Base-by-base conservation (phyloP, 2,797 vertebrate genomes). In the Manis javanica region DNA sequence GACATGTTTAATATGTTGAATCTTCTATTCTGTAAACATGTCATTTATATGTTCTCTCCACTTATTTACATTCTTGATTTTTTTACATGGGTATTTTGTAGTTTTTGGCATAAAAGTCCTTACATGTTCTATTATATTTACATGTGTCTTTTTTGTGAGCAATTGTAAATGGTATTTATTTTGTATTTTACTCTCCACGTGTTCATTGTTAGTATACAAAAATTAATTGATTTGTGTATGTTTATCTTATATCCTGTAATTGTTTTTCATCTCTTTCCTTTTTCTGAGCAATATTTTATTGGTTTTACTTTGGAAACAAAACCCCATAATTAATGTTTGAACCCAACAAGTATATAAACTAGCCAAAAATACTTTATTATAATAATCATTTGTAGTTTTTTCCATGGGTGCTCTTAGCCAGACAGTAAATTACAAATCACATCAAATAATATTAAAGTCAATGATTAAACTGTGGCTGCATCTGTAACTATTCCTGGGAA, bases 281-380 rank as follows among this genome's bases (percentile, higher is more conserved):
- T 77, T 92, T 85, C 69, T 96, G 97, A 97, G 93, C 96, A 98
- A 96, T 68, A 94, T 66, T 98, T 98, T 98, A 98, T 97, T 98
- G 72, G 92, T 24, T 46, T 97, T 91, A 88, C 82, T 77, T 69
- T 98, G 77, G 93, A 97, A 97, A 96, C 92, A 94, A 66, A 79
- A 3, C 10, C n/a, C 31, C 29, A 68, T 39, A 34, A 75, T 53
- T 85, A 87, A 91, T 53, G 39, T 16, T 61, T 68, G 42, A 95
- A 93, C 77, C 87, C 63, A 85, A 82, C 57, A 91, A 66, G 75
- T 95, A 98, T 95, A 94, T 89, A 98, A 96, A 82, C 90, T 96
- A 93, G 88, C 78, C 94, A 93, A 96, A 97, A 97, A 94, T 63
- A 90, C 94, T 88, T 96, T 75, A 74, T 34, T 34, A 34, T 92